These are phyloP conservation scores for Listronotus oregonensis DNA, from an alignment of 1,140 invertebrate species.

Conservation along the genomic window DNA sequence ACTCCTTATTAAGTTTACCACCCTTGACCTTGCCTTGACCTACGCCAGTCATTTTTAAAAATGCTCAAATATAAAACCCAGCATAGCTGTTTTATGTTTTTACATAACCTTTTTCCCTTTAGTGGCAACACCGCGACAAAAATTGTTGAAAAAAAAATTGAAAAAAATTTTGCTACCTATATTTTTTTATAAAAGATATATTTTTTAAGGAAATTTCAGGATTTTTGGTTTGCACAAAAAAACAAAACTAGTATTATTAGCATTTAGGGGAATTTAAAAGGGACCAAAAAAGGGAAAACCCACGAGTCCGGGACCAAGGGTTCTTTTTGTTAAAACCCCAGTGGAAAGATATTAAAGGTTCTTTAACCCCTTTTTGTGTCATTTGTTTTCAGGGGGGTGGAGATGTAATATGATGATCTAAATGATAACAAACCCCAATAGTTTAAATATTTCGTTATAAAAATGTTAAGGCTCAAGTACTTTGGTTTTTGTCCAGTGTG, in stretches of 20 bases:
- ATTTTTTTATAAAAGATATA: conserved; percentile 8
- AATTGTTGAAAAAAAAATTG: conserved; percentile 12
- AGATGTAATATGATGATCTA: too few relatives aligned
- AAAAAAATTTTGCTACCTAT: conserved; percentile 13
- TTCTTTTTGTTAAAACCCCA: conserved; percentile 72
- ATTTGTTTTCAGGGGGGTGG: background rate
- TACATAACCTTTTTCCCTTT: too few relatives aligned
- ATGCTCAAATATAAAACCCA: too few relatives aligned
- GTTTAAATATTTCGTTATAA: too few relatives aligned
- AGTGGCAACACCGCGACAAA: background rate
- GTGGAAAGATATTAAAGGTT: conserved; percentile 67
- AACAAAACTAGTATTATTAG: conserved; percentile 1
- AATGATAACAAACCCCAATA: too few relatives aligned
- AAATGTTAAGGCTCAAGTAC: too few relatives aligned
- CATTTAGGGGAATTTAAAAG: conserved; percentile 4
- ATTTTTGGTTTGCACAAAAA: conserved; percentile 27
- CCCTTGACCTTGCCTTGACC: too few relatives aligned
- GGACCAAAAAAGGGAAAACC: conserved; percentile 64
- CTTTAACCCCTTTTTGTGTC: conserved; percentile 6
- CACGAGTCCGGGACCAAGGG: conserved; percentile 70
- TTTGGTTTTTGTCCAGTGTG: too few relatives aligned
- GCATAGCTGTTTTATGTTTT: too few relatives aligned
- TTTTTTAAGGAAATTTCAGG: background rate
- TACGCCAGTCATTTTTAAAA: too few relatives aligned
- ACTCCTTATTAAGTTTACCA: too few relatives aligned